Base-by-base conservation (phyloP, 2,113 vertebrate species). In the Nesogale talazaci region DNA sequence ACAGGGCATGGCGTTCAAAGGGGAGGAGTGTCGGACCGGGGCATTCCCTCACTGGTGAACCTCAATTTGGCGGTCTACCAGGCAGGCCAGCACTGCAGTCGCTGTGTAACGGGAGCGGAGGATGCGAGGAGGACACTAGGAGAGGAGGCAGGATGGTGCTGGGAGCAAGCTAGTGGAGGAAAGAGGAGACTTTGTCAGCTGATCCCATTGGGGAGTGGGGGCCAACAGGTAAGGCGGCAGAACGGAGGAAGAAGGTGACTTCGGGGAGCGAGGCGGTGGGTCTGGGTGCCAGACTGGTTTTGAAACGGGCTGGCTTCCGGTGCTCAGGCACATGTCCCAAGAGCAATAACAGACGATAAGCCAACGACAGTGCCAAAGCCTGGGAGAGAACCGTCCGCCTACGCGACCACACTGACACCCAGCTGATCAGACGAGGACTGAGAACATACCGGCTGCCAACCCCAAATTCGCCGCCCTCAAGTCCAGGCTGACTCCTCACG, bases 1-100 rank as follows among this genome's bases (percentile, higher is more conserved):
- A 29, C 75, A 70, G 27, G n/a, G n/a, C n/a, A n/a, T n/a, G n/a
- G n/a, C n/a, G n/a, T n/a, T 88, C 40, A 80, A 83, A 95, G 20
- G 42, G 65, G 10, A 91, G 31, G 22, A 52, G 40, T 14, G 2
- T 77, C 61, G 40, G 40, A 61, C 9, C 2, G 19, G 59, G 59
- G 0, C 20, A 3, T 70, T 56, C 56, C 38, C 76, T 61, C 42
- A 22, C 29, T 57, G 36, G 69, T 4, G 4, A 42, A 1, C 69
- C 20, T 79, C 83, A 88, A 0, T 42, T 92, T 77, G 20, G 52
- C 77, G 8, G 63, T 59, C 20, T 75, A 42, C 5, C 16, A 46
- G 38, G 72, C 56, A 67, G 29, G 17, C 52, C 42, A n/a, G n/a
- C 20, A 8, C 34, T 34, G 22, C 59, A 63, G 16, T 2, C 70